These are phyloP conservation scores for Halcyon senegalensis DNA, from an alignment of 2,113 vertebrate species.

Conservation along the genomic window DNA sequence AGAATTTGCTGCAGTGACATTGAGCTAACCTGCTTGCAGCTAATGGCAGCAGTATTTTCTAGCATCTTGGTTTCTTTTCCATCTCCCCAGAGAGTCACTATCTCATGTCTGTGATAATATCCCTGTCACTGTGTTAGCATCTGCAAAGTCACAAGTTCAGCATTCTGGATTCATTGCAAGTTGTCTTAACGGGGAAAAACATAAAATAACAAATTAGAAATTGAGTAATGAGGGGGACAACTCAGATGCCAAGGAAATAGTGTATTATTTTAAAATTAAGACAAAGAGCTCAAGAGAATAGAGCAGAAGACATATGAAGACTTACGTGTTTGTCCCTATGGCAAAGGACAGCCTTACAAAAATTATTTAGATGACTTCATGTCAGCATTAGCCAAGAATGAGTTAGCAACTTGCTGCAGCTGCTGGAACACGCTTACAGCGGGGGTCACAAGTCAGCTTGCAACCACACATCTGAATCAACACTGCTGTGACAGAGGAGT, in stretches of 20 bases:
- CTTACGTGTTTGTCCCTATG: not conserved
- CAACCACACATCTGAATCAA: not conserved
- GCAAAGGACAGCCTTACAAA: not conserved
- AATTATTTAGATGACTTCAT: not conserved
- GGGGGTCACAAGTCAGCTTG: not conserved
- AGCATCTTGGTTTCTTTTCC: not conserved
- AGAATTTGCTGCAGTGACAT: constrained; percentile 43
- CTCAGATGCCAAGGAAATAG: not conserved
- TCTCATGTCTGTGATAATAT: not conserved
- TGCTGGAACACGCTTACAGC: not conserved
- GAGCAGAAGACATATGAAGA: not conserved
- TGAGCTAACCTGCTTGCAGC: not conserved
- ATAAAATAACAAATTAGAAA: not conserved
- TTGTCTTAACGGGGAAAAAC: not conserved
- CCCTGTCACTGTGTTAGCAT: not conserved
- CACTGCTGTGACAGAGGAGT: not conserved
- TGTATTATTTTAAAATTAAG: not conserved
- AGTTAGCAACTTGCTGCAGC: constrained; percentile 20
- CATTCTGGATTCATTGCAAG: not conserved
- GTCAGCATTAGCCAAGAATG: not conserved
- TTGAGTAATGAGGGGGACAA: not conserved
- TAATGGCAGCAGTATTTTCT: constrained; percentile 12
- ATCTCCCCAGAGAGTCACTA: not conserved
- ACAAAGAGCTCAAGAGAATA: not conserved
- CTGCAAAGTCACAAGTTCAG: constrained; percentile 32